phyloP scores from a whole-genome alignment of 2,797 vertebrate species.

The Cottoperca gobio region DNA sequence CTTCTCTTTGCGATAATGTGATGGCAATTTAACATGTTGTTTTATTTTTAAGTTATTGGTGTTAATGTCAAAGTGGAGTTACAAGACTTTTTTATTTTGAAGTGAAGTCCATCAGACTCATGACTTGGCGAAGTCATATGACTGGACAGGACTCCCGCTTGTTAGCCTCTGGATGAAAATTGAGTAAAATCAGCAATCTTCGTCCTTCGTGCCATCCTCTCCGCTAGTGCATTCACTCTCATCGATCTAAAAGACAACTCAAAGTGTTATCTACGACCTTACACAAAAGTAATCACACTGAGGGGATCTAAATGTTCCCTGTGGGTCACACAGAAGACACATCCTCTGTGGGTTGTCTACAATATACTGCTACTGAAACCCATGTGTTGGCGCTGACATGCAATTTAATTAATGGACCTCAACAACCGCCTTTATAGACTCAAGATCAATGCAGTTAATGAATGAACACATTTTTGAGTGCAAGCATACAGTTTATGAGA shows the following conservation, averaged over 20 bases:
- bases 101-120: neutral
- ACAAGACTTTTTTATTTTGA: neutral
- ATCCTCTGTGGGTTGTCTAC: slow-evolving; percentile 17
- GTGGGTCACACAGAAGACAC: slow-evolving; percentile 34
- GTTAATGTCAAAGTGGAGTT: neutral
- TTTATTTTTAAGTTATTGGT: neutral
- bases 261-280: slow-evolving; percentile 40
- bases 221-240: slow-evolving; percentile 4
- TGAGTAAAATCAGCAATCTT: slow-evolving; percentile 7
- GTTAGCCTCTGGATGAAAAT: neutral
- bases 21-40: neutral
- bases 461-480: slow-evolving; percentile 27
- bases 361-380: slow-evolving; percentile 17
- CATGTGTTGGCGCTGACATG: slow-evolving; percentile 6
- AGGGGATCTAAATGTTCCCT: slow-evolving; percentile 44
- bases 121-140: neutral
- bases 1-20: neutral
- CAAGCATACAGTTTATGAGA: slow-evolving; percentile 1
- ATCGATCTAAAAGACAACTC: slow-evolving; percentile 26
- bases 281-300: slow-evolving; percentile 45
- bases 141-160: no score
- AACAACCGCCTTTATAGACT: slow-evolving; percentile 33
- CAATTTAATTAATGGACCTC: slow-evolving; percentile 61
- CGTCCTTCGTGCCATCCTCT: neutral
- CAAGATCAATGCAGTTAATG: slow-evolving; percentile 50